Conservation (phyloP, 2,888 invertebrate species). For the Chymomyza procnemis region DNA sequence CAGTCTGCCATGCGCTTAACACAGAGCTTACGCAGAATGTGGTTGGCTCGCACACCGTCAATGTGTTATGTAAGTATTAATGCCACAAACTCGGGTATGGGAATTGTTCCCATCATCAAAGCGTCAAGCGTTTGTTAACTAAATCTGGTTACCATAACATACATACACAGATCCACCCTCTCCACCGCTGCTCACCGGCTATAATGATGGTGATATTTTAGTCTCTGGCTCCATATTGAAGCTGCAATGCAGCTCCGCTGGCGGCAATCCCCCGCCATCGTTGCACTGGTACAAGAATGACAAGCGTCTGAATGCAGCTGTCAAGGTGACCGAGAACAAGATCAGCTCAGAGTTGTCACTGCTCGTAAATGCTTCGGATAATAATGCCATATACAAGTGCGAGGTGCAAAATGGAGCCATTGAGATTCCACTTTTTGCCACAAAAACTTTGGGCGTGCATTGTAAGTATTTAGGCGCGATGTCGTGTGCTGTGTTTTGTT, state of each 20-base stretch:
- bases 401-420: constrained; percentile 75
- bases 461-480: constrained; percentile 59
- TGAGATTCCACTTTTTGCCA: constrained; percentile 74
- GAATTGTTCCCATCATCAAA: background rate
- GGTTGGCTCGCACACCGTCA: constrained; percentile 75
- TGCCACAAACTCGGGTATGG: background rate
- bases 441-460: constrained; percentile 73
- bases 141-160: background rate
- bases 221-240: constrained; percentile 75
- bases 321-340: constrained; percentile 67
- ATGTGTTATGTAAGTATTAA: constrained; percentile 73
- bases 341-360: constrained; percentile 72
- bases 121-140: background rate
- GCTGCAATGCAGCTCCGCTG: constrained; percentile 71
- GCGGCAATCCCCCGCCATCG: constrained; percentile 73
- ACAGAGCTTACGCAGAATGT: constrained; percentile 75
- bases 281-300: constrained; percentile 76
- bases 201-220: constrained; percentile 74
- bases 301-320: constrained; percentile 70
- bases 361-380: constrained; percentile 74
- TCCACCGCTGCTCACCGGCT: constrained; percentile 70
- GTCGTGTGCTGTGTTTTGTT: background rate
- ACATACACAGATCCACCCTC: constrained; percentile 71
- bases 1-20: constrained; percentile 75
- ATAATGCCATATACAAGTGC: constrained; percentile 76